phyloP scores from a whole-genome alignment of 2,888 invertebrate species.

The Agrilus biguttatus region DNA sequence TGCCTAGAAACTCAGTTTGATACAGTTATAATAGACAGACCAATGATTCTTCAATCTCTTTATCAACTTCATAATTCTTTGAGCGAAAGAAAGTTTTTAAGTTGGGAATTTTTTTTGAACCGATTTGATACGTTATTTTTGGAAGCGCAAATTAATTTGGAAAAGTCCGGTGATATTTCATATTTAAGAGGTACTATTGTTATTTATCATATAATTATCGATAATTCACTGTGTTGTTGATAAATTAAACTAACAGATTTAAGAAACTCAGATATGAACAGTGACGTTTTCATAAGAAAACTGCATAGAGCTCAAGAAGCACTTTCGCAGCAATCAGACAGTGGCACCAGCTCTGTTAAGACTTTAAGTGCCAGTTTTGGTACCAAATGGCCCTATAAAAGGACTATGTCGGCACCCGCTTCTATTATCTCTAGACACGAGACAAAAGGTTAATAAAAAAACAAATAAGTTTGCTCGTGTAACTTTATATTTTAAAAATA shows the following conservation, averaged over 20 bases:
- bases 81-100: slow-evolving; percentile 75
- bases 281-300: slow-evolving; percentile 74
- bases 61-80: slow-evolving; percentile 90
- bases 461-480: slow-evolving; percentile 29
- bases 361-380: slow-evolving; percentile 80
- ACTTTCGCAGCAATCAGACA: slow-evolving; percentile 52
- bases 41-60: slow-evolving; percentile 89
- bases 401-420: slow-evolving; percentile 87
- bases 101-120: slow-evolving; percentile 96
- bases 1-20: slow-evolving; percentile 98
- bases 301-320: slow-evolving; percentile 82
- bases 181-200: slow-evolving; percentile 55
- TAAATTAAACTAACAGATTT: slow-evolving; percentile 45
- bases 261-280: slow-evolving; percentile 74
- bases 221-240: slow-evolving; percentile 2
- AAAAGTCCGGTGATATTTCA: slow-evolving; percentile 70
- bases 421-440: slow-evolving; percentile 65
- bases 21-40: slow-evolving; percentile 88
- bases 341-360: slow-evolving; percentile 43
- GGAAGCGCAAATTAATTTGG: slow-evolving; percentile 87
- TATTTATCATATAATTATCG: not conserved
- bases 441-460: slow-evolving; percentile 36
- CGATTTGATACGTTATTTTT: slow-evolving; percentile 90
- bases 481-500: slow-evolving; percentile 1
- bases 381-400: slow-evolving; percentile 88